These are phyloP conservation scores for Cassiopea xamachana DNA, from an alignment of 30 jellyfish, hydroid and myxozoan genomes.

Conservation along the genomic window DNA sequence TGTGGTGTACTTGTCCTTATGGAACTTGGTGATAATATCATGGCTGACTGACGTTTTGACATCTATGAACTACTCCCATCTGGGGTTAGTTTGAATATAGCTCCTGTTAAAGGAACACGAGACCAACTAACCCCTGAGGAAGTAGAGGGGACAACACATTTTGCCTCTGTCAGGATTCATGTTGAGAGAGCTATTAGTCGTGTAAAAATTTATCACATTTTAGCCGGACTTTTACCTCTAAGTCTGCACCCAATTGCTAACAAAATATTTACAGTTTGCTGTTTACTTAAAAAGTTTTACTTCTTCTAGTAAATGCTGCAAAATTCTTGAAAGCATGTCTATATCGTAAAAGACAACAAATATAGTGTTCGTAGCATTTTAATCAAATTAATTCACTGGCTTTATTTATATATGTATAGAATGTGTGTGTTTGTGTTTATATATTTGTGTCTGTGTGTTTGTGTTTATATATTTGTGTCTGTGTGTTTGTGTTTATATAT, in stretches of 20 bases:
- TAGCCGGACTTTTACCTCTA: constrained; percentile 24
- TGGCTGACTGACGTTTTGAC: constrained; percentile 48
- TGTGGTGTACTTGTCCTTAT: background rate
- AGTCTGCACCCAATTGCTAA: constrained; percentile 18
- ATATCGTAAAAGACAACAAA: too few relatives aligned
- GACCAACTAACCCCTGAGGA: constrained; percentile 45
- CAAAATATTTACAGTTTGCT: constrained; percentile 37
- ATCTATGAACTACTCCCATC: constrained; percentile 33
- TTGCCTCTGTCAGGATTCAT: constrained; percentile 64
- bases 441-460: too few relatives aligned
- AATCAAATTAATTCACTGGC: too few relatives aligned
- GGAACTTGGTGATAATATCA: constrained; percentile 48
- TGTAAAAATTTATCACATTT: constrained; percentile 43
- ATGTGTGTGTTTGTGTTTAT: too few relatives aligned
- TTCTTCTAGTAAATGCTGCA: background rate
- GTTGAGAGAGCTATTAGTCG: constrained; percentile 66
- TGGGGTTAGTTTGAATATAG: constrained; percentile 44
- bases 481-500: too few relatives aligned
- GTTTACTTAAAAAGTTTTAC: constrained; percentile 22
- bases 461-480: too few relatives aligned
- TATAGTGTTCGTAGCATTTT: too few relatives aligned
- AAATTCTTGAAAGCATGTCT: too few relatives aligned
- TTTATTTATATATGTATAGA: too few relatives aligned
- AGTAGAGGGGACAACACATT: constrained; percentile 20
- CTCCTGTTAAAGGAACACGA: constrained; percentile 30